phyloP scores from a whole-genome alignment of 2,113 vertebrate species.

The Phalacrocorax brasilianus region DNA sequence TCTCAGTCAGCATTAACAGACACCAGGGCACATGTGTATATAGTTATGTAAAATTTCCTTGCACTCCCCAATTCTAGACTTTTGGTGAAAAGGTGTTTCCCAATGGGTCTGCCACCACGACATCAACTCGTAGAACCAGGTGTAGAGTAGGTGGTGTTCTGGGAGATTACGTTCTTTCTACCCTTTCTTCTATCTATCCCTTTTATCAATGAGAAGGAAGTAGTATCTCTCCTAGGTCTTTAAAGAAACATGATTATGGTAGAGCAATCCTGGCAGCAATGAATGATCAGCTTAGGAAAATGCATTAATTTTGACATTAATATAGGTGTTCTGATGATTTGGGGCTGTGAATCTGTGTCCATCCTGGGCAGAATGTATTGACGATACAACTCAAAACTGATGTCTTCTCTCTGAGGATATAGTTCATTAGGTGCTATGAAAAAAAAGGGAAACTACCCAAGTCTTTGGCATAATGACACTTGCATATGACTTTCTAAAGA shows the following conservation, averaged over 20 bases:
- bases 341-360: background rate
- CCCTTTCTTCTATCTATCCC: background rate
- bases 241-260: background rate
- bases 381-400: background rate
- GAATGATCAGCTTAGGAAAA: background rate
- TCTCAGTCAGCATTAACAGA: background rate
- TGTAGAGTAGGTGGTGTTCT: background rate
- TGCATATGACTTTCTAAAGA: background rate
- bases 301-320: background rate
- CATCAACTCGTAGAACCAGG: background rate
- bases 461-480: background rate
- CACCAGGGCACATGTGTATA: background rate
- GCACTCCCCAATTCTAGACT: rapidly evolving
- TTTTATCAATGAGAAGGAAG: background rate
- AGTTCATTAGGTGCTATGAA: background rate
- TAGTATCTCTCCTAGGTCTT: background rate
- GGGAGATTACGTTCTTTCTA: background rate
- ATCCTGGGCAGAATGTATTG: background rate
- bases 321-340: background rate
- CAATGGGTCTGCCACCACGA: background rate
- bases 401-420: background rate
- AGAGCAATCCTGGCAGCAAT: background rate
- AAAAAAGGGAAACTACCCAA: background rate
- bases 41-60: background rate
- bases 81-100: background rate